A percentile compares a stretch with the other conserved stretches of the same genome.
phyloP scores from a whole-genome alignment of 2,797 vertebrate species.

The Lacerta bilineata region DNA sequence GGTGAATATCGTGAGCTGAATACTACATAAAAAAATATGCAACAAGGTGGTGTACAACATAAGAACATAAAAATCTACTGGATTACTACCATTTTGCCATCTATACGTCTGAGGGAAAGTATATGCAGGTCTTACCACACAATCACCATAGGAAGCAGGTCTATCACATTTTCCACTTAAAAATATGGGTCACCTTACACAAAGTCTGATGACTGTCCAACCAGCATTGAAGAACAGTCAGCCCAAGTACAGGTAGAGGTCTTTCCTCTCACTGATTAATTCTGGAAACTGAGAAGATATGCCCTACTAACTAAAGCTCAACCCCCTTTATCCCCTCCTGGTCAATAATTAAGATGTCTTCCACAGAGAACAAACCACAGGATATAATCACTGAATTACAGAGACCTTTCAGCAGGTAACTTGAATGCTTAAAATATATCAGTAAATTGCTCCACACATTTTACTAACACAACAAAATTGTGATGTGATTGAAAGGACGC shows the following conservation, averaged over 20 bases:
- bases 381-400: not conserved
- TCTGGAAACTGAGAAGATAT: not conserved
- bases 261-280: constrained; percentile 8
- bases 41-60: not conserved
- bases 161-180: not conserved
- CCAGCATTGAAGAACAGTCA: not conserved
- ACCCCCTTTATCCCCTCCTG: not conserved
- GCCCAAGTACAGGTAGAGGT: not conserved
- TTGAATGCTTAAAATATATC: not conserved
- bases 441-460: not conserved
- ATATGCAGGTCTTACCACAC: not conserved
- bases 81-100: not conserved
- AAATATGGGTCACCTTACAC: not conserved
- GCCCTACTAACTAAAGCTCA: not conserved
- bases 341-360: not conserved
- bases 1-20: not conserved
- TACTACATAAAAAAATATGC: not conserved
- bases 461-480: not conserved
- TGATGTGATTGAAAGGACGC: no score
- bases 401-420: not conserved
- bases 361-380: not conserved
- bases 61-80: not conserved
- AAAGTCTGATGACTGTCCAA: not conserved
- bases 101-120: not conserved
- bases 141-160: not conserved